Base-by-base conservation (phyloP, 2,113 vertebrate genomes). In the Atherinomorus stipes region DNA sequence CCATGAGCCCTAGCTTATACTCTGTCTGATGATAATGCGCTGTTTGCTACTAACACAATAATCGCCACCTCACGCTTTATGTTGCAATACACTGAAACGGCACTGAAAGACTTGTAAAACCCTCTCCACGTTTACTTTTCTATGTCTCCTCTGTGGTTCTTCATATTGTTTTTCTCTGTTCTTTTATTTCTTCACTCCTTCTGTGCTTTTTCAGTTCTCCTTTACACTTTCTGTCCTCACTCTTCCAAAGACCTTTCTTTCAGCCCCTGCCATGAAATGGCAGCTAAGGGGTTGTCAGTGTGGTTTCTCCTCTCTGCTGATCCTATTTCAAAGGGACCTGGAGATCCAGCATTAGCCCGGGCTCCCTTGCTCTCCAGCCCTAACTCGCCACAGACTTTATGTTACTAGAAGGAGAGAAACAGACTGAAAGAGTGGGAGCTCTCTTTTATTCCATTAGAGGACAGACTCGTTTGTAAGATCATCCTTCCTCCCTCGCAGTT, bases 321-420 rank as follows among this genome's bases (percentile, higher is more conserved):
- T 93, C 91, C 90, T 83, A 93, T 93, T 92, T 93, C 91, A 92
- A 93, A 93, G 90, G 82, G 83, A 93, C 88, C 84, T 81, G 83
- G 84, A 88, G 89, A 87, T 91, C 83, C 84, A 90, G 85, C 89
- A 88, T 90, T 88, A 91, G 89, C 79, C 76, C 80, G 68, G 77
- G 82, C 87, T 85, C 85, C 85, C 81, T 71, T 84, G 85, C 83
- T 85, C 90, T 85, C 74, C 76, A 70, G 78, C 56, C 68, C 81
- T 83, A 88, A 86, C 85, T 80, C 85, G 50, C 85, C 85, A 58
- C 88, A 90, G 87, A 91, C 85, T 80, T 78, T 60, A 75, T 87
- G 84, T 76, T 74, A 69, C 66, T 77, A 73, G 78, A 85, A 85
- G 68, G 71, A 71, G 79, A 80, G 84, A 74, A 80, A 76, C 37